These are phyloP conservation scores for Drosophila kurseongensis DNA, from an alignment of 1,140 invertebrate genomes.

Conservation along the genomic window DNA sequence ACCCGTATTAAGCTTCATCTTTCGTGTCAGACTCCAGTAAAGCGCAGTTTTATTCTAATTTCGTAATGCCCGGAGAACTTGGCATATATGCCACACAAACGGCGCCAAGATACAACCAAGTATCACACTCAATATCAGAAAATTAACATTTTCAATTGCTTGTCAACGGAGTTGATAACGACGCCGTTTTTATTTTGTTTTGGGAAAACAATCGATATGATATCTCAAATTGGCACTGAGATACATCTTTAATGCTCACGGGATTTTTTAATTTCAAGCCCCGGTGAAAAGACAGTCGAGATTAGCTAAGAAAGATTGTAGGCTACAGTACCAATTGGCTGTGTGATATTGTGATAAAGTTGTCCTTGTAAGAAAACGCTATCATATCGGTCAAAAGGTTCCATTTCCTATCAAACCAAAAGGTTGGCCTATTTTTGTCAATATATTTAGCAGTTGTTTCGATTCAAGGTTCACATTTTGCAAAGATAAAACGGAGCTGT, in stretches of 20 bases:
- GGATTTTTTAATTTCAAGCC: slow-evolving; percentile 44
- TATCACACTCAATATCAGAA: slow-evolving; percentile 57
- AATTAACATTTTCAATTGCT: slow-evolving; percentile 76
- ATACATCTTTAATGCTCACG: slow-evolving; percentile 34
- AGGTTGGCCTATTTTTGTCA: slow-evolving; percentile 27
- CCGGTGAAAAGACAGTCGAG: slow-evolving; percentile 8
- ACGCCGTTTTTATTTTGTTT: slow-evolving; percentile 35
- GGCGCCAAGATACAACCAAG: slow-evolving; percentile 7
- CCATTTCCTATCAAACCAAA: slow-evolving; percentile 3
- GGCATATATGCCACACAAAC: slow-evolving; percentile 56
- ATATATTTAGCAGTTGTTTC: slow-evolving; percentile 21
- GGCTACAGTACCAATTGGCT: slow-evolving; percentile 34
- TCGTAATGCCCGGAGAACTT: slow-evolving; percentile 58
- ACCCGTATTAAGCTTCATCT: slow-evolving; percentile 33
- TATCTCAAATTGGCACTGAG: slow-evolving; percentile 33
- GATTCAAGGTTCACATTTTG: slow-evolving; percentile 15
- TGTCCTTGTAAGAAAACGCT: slow-evolving; percentile 44
- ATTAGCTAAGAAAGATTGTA: slow-evolving; percentile 45
- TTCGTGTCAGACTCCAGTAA: slow-evolving; percentile 51
- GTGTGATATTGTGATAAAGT: slow-evolving; percentile 14
- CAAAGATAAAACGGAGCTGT: slow-evolving; percentile 19
- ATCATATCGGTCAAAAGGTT: slow-evolving; percentile 52
- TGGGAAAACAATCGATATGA: slow-evolving; percentile 41
- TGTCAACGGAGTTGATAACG: slow-evolving; percentile 62
- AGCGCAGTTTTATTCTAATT: slow-evolving; percentile 73